phyloP scores from a whole-genome alignment of 2,888 invertebrate genomes.

The Kuschelorhynchus macadamiae region DNA sequence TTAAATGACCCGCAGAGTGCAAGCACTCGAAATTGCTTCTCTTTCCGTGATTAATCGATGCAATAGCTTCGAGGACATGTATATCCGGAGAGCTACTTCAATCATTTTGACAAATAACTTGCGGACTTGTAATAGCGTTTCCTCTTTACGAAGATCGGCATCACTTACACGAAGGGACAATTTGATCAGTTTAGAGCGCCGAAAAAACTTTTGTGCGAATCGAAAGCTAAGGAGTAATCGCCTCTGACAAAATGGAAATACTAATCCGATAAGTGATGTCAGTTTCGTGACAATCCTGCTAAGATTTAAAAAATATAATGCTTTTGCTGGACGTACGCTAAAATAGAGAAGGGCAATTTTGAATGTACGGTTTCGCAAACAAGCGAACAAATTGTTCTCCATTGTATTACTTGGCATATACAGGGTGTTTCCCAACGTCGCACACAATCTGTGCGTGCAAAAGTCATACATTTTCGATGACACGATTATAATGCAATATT shows the following conservation, averaged over 20 bases:
- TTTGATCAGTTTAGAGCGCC: slow-evolving; percentile 44
- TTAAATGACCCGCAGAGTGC: slow-evolving; percentile 48
- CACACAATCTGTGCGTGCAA: no score
- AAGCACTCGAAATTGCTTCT: slow-evolving; percentile 48
- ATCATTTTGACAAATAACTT: slow-evolving; percentile 67
- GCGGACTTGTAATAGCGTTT: slow-evolving; percentile 51
- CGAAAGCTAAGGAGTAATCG: no score
- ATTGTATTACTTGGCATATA: no score
- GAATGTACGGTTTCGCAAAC: no score
- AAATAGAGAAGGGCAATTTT: no score
- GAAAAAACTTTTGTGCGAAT: no score
- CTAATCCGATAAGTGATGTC: background rate
- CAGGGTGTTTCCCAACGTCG: no score
- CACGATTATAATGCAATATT: no score
- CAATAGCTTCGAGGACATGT: slow-evolving; percentile 67
- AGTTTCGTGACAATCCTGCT: background rate
- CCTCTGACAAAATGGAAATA: background rate
- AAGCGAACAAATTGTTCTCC: no score
- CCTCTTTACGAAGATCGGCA: slow-evolving; percentile 25
- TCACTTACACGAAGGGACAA: slow-evolving; percentile 45
- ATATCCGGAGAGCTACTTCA: slow-evolving; percentile 66
- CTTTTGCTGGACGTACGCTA: no score
- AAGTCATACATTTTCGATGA: no score
- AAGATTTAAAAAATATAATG: background rate
- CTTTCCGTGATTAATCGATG: slow-evolving; percentile 64